Base-by-base conservation (phyloP, 2,113 vertebrate species). In the Corythoichthys haematopterus region DNA sequence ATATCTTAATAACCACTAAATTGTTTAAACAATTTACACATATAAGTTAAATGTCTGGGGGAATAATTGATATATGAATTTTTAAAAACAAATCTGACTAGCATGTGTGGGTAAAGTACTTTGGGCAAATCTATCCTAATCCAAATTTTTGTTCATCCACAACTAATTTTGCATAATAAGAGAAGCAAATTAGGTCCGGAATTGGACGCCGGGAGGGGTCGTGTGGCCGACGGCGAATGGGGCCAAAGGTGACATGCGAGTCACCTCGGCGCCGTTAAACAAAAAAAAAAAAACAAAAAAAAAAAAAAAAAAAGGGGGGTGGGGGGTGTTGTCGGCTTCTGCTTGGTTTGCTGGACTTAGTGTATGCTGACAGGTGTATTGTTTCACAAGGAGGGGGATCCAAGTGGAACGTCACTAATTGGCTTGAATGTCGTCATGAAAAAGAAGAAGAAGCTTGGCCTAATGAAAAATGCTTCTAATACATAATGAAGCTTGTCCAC, bases 391-490 rank as follows among this genome's bases (percentile, higher is more conserved):
- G 94, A 95, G 93, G 88, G 93, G 93, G 94, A 95, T 98, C 93
- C 92, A 93, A 88, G 89, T 94, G 93, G 94, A 94, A 94, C 92
- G 62, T 91, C 91, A 88, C 94, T 97, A 97, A 97, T 95, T 97
- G 95, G 94, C 94, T 98, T 94, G 96, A 95, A 97, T 93, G 93
- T 94, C 92, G 89, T 90, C 69, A 90, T 84, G 89, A 61, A 45
- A n/a, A 61, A 28, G 8, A 28, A 28, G 40, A 62, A 61, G 38
- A 61, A 40, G 93, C 93, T 43, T 1, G 40, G 40, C 9, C 40
- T 95, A 96, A 98, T 95, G 94, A 97, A 98, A 97, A 98, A 93
- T 94, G 94, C 94, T 96, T 95, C 94, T 95, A 95, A 97, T 95
- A 96, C 93, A 96, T 95, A 97, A 95, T 94, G 94, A 96, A 95